Evolutionary conservation across 2,888 invertebrate species (phyloP).

Genomic region (Sphaerophoria rueppellii): DNA sequence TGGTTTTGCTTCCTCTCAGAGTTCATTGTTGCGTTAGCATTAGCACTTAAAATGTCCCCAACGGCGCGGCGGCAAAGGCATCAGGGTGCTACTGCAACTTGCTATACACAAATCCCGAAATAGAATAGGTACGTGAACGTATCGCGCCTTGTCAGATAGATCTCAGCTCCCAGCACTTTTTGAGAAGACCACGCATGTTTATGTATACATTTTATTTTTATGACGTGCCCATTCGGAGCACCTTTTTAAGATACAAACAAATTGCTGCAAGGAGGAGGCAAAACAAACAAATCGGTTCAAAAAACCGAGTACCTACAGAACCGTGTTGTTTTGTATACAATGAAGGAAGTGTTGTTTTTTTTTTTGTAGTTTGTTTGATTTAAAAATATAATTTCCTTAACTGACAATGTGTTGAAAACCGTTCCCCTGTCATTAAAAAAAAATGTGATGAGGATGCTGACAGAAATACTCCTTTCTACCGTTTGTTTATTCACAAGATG

Average conservation of each 20-base stretch:
- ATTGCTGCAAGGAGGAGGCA: slow-evolving; percentile 41
- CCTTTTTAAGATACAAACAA: slow-evolving; percentile 57
- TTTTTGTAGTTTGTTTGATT: slow-evolving; percentile 30
- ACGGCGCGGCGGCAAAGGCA: slow-evolving; percentile 65
- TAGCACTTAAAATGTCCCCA: slow-evolving; percentile 70
- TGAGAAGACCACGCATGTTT: slow-evolving; percentile 31
- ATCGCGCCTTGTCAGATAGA: slow-evolving; percentile 35
- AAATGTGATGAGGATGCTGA: slow-evolving; percentile 7
- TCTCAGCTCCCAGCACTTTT: slow-evolving; percentile 39
- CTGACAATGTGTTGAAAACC: slow-evolving; percentile 55
- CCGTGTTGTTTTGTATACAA: background rate
- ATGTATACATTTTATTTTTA: slow-evolving; percentile 43
- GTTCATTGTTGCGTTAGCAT: slow-evolving; percentile 29
- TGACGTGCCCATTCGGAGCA: slow-evolving; percentile 57
- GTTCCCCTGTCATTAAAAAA: background rate
- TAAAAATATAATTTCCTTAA: slow-evolving; percentile 10
- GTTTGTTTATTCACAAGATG: slow-evolving; percentile 44
- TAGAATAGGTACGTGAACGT: slow-evolving; percentile 37
- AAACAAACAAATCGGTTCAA: slow-evolving; percentile 40
- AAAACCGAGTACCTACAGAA: slow-evolving; percentile 39
- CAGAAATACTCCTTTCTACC: slow-evolving; percentile 28
- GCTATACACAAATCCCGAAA: slow-evolving; percentile 48
- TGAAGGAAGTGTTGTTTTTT: slow-evolving; percentile 52
- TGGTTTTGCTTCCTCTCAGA: slow-evolving; percentile 5
- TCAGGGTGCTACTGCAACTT: slow-evolving; percentile 10